Evolutionary conservation across 2,797 vertebrate species (phyloP).

Genomic region (Etheostoma nigrum): DNA sequence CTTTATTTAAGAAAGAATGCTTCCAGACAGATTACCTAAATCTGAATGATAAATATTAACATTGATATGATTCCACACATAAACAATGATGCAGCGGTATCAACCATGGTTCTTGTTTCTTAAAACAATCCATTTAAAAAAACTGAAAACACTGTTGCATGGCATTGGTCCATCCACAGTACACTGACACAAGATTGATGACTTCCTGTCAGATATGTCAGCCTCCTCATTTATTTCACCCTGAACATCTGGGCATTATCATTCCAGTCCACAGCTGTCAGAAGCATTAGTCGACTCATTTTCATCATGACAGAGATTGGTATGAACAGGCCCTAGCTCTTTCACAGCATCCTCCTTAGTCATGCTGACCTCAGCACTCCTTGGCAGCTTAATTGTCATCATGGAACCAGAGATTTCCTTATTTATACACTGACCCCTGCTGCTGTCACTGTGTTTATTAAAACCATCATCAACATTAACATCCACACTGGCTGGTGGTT

Average conservation of each 20-base stretch:
- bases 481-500: constrained; percentile 16
- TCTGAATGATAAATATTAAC: constrained; percentile 8
- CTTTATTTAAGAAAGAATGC: constrained; percentile 59
- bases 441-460: constrained; percentile 24
- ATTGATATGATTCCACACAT: not conserved
- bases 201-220: constrained; percentile 35
- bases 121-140: constrained; percentile 11
- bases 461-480: constrained; percentile 7
- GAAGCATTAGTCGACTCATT: constrained; percentile 54
- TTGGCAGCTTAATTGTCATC: constrained; percentile 25
- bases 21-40: not conserved
- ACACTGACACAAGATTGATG: constrained; percentile 26
- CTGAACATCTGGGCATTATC: constrained; percentile 44
- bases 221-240: constrained; percentile 28
- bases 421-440: constrained; percentile 17
- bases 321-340: constrained; percentile 26
- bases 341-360: constrained; percentile 39
- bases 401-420: not conserved
- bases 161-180: not conserved
- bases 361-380: constrained; percentile 50
- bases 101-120: not conserved
- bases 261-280: constrained; percentile 42
- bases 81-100: not conserved
- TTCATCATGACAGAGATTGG: constrained; percentile 37
- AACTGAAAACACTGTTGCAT: not conserved